Base-by-base conservation (phyloP, 53 echinoderm and acorn worm genomes). In the Holothuria leucospilota region DNA sequence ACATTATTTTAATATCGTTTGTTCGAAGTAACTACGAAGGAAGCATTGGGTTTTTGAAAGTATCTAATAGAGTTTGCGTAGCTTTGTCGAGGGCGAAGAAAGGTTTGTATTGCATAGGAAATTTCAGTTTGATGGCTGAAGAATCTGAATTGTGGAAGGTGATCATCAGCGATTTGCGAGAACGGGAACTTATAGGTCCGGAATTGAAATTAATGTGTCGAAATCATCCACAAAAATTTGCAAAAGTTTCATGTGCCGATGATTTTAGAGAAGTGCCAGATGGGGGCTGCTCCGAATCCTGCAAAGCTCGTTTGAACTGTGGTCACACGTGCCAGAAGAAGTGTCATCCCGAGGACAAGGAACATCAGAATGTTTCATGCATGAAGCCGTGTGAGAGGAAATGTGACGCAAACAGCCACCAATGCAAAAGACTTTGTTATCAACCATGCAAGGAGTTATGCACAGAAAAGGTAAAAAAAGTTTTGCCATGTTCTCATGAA, bases 21-120 rank as follows among this genome's bases (percentile, higher is more conserved):
- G 97, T 97, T 29, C 90, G 97, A 41, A 95, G 95, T 66, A 97
- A 95, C 66, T 77, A 83, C 14, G 90, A 82, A 64, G 97, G 91
- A 11, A 88, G 69, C 52, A 93, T 93, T 41, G 97, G 97, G 1
- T 97, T 97, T 66, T 66, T 97, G 79, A 88, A 86, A 15, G 90
- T 90, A 30, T 75, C 90, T 10, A 97, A 97, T 24, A 87, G 97
- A 60, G 90, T 97, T 14, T 97, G 97, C 46, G 97, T 97, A 24
- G 91, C 97, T 6, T 66, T 97, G 51, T 97, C 97, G 12, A 93
- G 97, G 56, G 97, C 97, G 38, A 88, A 82, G 59, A 88, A 86
- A 52, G 97, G 97, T 14, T 68, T 97, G 20, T 97, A 85, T 82
- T 97, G 97, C 79, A 95, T 97, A 29, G 97, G 97, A 2, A 93